Conservation (phyloP, 1,140 invertebrate genomes). For the Pectinophora gossypiella region DNA sequence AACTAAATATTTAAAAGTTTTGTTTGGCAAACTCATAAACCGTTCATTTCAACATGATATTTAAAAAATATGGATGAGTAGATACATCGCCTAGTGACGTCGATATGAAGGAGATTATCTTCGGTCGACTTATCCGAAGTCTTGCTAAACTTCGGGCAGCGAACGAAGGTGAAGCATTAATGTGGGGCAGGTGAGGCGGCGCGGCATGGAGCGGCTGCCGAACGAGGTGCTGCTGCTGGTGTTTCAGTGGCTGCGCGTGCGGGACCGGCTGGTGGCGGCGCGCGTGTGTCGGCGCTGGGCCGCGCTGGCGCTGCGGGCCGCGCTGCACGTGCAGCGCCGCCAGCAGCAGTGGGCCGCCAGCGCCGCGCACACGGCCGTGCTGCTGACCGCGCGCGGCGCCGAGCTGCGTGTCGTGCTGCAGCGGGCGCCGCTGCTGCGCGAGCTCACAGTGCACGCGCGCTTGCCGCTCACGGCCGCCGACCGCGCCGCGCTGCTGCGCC, state of each 20-base stretch:
- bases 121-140: too few species aligned
- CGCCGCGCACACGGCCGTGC: background rate
- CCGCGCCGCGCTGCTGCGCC: background rate
- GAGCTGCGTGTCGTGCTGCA: background rate
- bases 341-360: background rate
- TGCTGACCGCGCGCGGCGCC: background rate
- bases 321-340: conserved; percentile 3
- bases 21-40: too few species aligned
- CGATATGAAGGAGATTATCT: too few species aligned
- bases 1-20: too few species aligned
- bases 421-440: background rate
- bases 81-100: too few species aligned
- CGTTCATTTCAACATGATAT: too few species aligned
- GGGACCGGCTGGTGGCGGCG: conserved; percentile 10
- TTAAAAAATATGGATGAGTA: too few species aligned
- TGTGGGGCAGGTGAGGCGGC: too few species aligned
- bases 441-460: background rate
- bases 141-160: too few species aligned
- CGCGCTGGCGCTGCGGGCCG: background rate
- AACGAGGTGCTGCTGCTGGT: conserved; percentile 35
- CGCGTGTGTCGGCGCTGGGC: conserved; percentile 24
- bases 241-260: conserved; percentile 18
- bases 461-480: background rate
- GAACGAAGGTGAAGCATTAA: too few species aligned
- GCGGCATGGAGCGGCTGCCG: conserved; percentile 26